A percentile compares a stretch with the other conserved stretches of the same genome.
Evolutionary conservation across 2,888 invertebrate genomes (phyloP).

Genomic region (Neocrepidodera transversa): DNA sequence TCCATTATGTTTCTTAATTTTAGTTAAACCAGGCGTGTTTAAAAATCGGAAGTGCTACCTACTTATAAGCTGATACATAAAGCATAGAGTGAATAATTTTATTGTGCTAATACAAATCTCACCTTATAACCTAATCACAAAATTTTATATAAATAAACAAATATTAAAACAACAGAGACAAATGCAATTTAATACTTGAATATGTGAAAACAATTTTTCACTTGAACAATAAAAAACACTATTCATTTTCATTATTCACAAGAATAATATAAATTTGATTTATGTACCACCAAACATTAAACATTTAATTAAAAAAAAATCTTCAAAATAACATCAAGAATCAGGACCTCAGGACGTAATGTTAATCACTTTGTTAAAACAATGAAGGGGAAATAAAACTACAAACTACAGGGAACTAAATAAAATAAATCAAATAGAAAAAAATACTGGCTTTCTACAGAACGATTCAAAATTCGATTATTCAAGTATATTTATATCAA

Average conservation of each 20-base stretch:
- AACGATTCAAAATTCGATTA: no score
- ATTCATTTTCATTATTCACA: constrained; percentile 27
- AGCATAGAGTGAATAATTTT: constrained; percentile 9
- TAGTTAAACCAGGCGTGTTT: constrained; percentile 5
- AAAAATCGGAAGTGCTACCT: constrained; percentile 20
- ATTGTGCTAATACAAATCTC: constrained; percentile 21
- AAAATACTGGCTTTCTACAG: no score
- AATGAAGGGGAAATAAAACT: constrained; percentile 5
- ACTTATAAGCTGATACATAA: constrained; percentile 26
- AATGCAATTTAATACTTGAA: constrained; percentile 16
- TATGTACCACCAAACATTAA: constrained; percentile 15
- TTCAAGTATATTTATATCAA: no score
- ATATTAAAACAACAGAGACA: constrained; percentile 11
- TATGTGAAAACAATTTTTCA: background rate
- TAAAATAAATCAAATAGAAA: no score
- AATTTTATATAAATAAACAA: constrained; percentile 13
- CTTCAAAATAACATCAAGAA: constrained; percentile 30
- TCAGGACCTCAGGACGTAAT: background rate
- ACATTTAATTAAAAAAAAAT: no score
- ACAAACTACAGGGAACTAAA: constrained; percentile 1
- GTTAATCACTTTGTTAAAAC: constrained; percentile 17
- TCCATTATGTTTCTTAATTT: constrained; percentile 22
- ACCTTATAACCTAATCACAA: constrained; percentile 25
- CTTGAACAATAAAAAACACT: constrained; percentile 14
- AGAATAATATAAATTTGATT: constrained; percentile 13